phyloP scores from a whole-genome alignment of 2,888 invertebrate species.

The Tenthredo amoena region DNA sequence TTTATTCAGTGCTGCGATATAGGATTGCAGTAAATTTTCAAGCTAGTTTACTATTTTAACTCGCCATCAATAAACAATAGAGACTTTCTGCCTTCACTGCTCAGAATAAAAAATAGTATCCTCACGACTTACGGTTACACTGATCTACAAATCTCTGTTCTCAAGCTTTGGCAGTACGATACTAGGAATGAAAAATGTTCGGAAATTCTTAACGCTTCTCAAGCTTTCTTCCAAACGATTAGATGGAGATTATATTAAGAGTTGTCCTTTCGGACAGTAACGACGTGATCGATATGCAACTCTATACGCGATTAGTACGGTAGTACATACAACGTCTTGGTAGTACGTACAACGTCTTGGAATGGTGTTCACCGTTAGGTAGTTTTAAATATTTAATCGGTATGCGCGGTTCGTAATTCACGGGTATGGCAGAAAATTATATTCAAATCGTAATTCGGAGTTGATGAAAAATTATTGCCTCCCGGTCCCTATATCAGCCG shows the following conservation, averaged over 20 bases:
- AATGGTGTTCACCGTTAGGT: slow-evolving; percentile 40
- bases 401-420: slow-evolving; percentile 13
- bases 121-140: not conserved
- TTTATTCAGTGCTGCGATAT: not conserved
- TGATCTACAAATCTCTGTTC: not conserved
- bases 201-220: not conserved
- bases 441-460: slow-evolving; percentile 24
- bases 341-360: not conserved
- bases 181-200: not conserved
- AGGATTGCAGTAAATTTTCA: not conserved
- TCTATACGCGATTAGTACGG: not conserved
- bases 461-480: not conserved
- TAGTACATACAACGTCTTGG: not conserved
- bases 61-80: not conserved
- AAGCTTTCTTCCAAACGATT: not conserved
- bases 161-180: not conserved
- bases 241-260: not conserved
- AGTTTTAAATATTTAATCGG: slow-evolving; percentile 43
- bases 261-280: not conserved
- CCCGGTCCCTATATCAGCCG: not conserved
- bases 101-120: not conserved
- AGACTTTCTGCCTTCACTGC: not conserved
- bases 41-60: not conserved
- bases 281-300: not conserved
- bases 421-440: not conserved